phyloP scores from a whole-genome alignment of 1,140 invertebrate species.

The Wasmannia auropunctata region DNA sequence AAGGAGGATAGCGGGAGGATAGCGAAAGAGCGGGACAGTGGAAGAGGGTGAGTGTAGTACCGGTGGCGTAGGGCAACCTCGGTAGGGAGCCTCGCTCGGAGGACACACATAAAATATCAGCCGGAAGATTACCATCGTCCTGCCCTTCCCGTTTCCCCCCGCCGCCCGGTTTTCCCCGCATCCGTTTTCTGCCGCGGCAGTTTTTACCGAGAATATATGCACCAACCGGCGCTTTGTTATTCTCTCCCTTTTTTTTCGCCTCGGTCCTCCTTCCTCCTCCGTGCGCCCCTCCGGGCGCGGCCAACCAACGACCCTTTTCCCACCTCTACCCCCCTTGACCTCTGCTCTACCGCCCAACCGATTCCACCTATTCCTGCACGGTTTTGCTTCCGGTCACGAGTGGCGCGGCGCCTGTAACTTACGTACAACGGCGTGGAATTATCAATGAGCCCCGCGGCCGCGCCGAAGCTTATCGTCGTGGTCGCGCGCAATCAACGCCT shows the following conservation, averaged over 20 bases:
- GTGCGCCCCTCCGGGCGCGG: conserved; percentile 32
- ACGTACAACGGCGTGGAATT: conserved; percentile 65
- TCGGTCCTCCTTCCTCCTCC: conserved; percentile 48
- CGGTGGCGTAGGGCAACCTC: conserved; percentile 36
- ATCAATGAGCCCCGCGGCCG: conserved; percentile 62
- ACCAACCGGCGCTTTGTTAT: conserved; percentile 76
- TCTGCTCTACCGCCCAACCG: conserved; percentile 15
- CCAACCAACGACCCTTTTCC: conserved; percentile 64
- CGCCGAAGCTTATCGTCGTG: conserved; percentile 58
- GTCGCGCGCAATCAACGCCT: conserved; percentile 42
- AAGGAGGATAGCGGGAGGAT: conserved; percentile 10
- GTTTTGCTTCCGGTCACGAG: conserved; percentile 51
- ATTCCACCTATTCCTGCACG: conserved; percentile 22
- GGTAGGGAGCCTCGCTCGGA: conserved; percentile 62
- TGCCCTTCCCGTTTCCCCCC: conserved; percentile 50
- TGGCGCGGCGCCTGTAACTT: conserved; percentile 46
- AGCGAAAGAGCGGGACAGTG: conserved; percentile 57
- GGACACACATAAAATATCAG: conserved; percentile 78
- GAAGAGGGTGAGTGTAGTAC: conserved; percentile 22
- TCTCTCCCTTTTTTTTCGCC: conserved; percentile 71
- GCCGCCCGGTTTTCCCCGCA: conserved; percentile 68
- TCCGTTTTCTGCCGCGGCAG: conserved; percentile 73
- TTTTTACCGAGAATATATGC: conserved; percentile 78
- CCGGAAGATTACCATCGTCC: conserved; percentile 77
- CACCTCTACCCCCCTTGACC: conserved; percentile 39